phyloP scores from a whole-genome alignment of 2,797 vertebrate genomes.

The Falco naumanni region DNA sequence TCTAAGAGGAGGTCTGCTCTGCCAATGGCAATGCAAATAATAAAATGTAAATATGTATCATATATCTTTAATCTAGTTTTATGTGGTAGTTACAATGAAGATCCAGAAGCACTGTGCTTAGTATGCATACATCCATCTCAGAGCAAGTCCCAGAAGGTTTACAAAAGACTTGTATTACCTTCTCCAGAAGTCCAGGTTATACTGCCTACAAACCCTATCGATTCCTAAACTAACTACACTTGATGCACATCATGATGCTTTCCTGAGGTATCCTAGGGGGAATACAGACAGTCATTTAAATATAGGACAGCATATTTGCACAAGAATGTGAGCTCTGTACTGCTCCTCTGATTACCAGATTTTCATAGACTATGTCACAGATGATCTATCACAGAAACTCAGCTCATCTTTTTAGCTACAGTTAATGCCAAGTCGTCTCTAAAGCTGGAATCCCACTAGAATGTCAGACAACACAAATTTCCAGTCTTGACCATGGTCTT shows the following conservation, averaged over 20 bases:
- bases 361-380: not conserved
- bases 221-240: conserved; percentile 43
- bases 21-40: not conserved
- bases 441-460: not conserved
- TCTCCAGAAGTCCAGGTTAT: conserved; percentile 32
- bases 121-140: not conserved
- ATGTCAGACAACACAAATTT: not conserved
- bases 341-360: not conserved
- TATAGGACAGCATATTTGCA: not conserved
- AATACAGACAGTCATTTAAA: conserved; percentile 33
- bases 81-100: not conserved
- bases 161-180: conserved; percentile 7
- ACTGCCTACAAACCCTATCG: conserved; percentile 2
- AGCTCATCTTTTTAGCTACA: not conserved
- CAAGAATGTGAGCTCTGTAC: not conserved
- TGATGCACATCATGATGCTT: conserved; percentile 3
- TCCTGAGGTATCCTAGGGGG: conserved; percentile 22
- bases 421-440: not conserved
- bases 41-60: not conserved
- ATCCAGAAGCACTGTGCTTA: not conserved
- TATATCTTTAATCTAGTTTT: not conserved
- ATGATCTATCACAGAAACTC: not conserved
- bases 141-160: not conserved
- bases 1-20: not conserved
- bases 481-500: not conserved